Conservation (phyloP, 1,140 invertebrate genomes). For the Branchinecta lindahli region DNA sequence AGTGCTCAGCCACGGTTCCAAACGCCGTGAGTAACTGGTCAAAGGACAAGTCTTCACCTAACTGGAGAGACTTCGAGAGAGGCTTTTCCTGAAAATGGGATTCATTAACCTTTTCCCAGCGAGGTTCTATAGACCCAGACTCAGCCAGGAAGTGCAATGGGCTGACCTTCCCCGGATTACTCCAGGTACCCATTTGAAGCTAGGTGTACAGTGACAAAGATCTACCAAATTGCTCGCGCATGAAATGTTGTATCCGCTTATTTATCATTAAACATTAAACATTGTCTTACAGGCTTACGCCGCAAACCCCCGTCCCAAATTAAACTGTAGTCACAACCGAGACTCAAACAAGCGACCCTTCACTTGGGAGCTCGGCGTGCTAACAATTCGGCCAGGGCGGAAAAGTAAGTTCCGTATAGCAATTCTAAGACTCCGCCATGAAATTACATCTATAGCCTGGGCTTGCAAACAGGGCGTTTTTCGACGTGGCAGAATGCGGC, state of each 20-base stretch:
- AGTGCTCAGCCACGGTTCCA: constrained; percentile 88
- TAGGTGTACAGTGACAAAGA: too few relatives aligned
- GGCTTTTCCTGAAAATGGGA: constrained; percentile 54
- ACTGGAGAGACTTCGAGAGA: constrained; percentile 78
- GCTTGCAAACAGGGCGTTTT: too few relatives aligned
- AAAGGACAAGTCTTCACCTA: constrained; percentile 84
- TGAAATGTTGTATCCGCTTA: too few relatives aligned
- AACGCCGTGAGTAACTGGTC: constrained; percentile 87
- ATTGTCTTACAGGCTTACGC: background rate
- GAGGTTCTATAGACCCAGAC: background rate
- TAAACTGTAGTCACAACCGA: too few relatives aligned
- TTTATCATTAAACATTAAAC: too few relatives aligned
- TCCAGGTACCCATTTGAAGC: too few relatives aligned
- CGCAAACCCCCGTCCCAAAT: constrained; percentile 7
- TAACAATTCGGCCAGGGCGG: too few relatives aligned
- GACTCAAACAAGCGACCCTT: too few relatives aligned
- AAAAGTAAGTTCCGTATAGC: background rate
- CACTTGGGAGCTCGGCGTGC: too few relatives aligned
- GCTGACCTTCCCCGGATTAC: background rate
- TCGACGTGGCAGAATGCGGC: too few relatives aligned
- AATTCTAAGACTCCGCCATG: background rate
- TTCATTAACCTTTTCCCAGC: background rate
- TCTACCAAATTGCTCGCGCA: too few relatives aligned
- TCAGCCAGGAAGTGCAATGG: background rate
- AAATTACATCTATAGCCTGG: background rate